Evolutionary conservation across 2,797 vertebrate species (phyloP).

Genomic region (Aratinga solstitialis): DNA sequence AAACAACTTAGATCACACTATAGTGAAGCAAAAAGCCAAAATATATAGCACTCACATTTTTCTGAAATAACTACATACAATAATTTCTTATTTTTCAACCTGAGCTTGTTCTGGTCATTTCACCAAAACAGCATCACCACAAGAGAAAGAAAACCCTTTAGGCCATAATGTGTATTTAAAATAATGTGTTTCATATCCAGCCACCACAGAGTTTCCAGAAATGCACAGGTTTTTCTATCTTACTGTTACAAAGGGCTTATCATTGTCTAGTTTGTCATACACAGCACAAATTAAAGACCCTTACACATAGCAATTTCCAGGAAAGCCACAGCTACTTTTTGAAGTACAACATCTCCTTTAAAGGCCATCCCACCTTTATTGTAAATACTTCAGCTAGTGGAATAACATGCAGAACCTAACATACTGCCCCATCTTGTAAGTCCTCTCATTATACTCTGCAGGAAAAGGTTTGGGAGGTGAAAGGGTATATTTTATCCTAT

Average conservation of each 20-base stretch:
- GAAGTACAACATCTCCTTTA: background rate
- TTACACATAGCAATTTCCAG: background rate
- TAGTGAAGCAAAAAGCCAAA: background rate
- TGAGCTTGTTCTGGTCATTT: background rate
- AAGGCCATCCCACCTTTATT: background rate
- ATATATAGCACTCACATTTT: background rate
- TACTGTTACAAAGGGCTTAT: background rate
- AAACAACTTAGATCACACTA: background rate
- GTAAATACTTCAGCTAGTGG: background rate
- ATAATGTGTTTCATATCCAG: background rate
- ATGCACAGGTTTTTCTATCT: background rate
- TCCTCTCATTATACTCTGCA: background rate
- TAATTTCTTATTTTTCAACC: background rate
- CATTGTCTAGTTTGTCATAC: background rate
- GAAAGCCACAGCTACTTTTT: background rate
- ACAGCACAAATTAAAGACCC: background rate
- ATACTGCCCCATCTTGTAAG: background rate
- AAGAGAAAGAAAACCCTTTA: background rate
- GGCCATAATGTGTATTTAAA: rapidly evolving
- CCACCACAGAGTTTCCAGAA: background rate
- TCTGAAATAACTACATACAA: background rate
- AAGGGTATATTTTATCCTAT: background rate
- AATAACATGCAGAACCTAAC: background rate
- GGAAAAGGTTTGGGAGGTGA: background rate
- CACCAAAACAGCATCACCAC: background rate